Evolutionary conservation across 1,140 invertebrate species (phyloP).

Genomic region (Pygmarrhopalites habei): DNA sequence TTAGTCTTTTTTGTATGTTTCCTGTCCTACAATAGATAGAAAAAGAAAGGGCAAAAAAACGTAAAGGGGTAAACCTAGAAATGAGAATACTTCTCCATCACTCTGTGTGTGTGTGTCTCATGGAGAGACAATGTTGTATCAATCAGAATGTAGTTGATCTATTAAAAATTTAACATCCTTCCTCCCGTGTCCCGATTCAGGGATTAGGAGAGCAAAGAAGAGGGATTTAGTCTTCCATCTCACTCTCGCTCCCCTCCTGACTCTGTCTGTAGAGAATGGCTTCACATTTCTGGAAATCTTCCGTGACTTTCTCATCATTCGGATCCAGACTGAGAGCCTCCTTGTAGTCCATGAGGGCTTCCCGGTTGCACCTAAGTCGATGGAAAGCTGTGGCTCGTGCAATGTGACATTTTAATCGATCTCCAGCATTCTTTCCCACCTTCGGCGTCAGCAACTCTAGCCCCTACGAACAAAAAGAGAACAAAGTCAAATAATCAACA

Average conservation of each 20-base stretch:
- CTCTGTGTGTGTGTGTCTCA: too few relatives aligned
- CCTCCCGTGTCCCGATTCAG: too few relatives aligned
- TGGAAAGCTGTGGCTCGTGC: slow-evolving; percentile 63
- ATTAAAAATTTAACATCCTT: too few relatives aligned
- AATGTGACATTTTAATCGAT: slow-evolving; percentile 60
- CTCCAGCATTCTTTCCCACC: slow-evolving; percentile 60
- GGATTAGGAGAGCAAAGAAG: too few relatives aligned
- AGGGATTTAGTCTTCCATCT: too few relatives aligned
- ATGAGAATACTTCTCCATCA: too few relatives aligned
- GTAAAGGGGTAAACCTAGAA: too few relatives aligned
- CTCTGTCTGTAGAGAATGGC: neutral
- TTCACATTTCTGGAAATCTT: neutral
- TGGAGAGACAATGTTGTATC: too few relatives aligned
- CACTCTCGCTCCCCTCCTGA: neutral
- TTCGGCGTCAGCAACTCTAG: slow-evolving; percentile 63
- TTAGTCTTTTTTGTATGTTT: too few relatives aligned
- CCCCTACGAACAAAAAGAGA: slow-evolving; percentile 48
- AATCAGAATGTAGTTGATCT: too few relatives aligned
- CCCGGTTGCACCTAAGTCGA: slow-evolving; percentile 59
- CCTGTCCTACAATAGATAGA: too few relatives aligned
- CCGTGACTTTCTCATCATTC: slow-evolving; percentile 35
- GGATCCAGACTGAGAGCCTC: slow-evolving; percentile 58
- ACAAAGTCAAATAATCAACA: neutral
- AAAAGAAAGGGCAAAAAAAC: too few relatives aligned
- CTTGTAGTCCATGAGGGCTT: slow-evolving; percentile 67